These are phyloP conservation scores for Rhopilema esculentum DNA, from an alignment of 30 jellyfish, hydroid and myxozoan genomes.

Conservation along the genomic window DNA sequence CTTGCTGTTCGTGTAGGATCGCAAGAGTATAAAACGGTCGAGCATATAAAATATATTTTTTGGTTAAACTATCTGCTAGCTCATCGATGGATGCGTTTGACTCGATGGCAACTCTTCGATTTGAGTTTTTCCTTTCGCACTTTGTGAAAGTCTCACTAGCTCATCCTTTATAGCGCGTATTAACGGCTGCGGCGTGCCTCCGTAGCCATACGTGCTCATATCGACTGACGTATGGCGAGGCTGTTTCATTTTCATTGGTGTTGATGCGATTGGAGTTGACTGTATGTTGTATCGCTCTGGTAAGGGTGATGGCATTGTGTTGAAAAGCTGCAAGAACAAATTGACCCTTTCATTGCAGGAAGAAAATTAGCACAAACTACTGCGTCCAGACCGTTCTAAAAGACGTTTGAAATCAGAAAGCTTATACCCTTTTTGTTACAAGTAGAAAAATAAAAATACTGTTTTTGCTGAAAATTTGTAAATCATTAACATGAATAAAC, in stretches of 20 bases:
- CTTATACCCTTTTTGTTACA: no score
- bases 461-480: no score
- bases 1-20: no score
- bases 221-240: conserved; percentile 83
- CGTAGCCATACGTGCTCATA: conserved; percentile 53
- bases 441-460: no score
- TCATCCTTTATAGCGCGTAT: conserved; percentile 95
- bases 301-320: conserved; percentile 56
- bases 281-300: conserved; percentile 22
- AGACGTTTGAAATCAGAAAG: no score
- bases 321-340: conserved; percentile 38
- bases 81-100: background rate
- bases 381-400: no score
- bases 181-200: conserved; percentile 86
- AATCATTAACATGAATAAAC: no score
- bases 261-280: conserved; percentile 13
- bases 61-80: background rate
- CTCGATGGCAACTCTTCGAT: conserved; percentile 62
- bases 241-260: conserved; percentile 19
- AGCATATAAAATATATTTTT: background rate
- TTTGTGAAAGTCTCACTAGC: conserved; percentile 79
- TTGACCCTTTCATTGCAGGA: no score
- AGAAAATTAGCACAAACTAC: no score
- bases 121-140: conserved; percentile 67
- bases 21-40: background rate